These are phyloP conservation scores for Phortica magna DNA, from an alignment of 2,888 invertebrate species.

Conservation along the genomic window DNA sequence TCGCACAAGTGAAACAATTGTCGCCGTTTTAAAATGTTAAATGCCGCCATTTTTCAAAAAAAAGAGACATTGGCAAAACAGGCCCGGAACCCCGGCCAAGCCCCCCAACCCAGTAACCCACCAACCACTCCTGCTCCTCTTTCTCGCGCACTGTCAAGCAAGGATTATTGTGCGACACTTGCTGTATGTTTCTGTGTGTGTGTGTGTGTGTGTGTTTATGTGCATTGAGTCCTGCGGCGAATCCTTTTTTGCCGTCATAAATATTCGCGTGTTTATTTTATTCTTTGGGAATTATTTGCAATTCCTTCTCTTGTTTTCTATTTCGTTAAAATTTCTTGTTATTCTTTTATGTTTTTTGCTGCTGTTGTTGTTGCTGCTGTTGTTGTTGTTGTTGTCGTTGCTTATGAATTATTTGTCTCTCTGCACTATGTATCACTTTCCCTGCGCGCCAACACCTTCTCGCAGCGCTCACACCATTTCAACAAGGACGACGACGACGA, in stretches of 20 bases:
- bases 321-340: background rate
- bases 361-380: background rate
- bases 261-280: conserved; percentile 15
- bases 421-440: conserved; percentile 9
- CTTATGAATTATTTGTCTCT: conserved; percentile 18
- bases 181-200: background rate
- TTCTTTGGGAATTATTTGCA: background rate
- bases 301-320: background rate
- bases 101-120: background rate
- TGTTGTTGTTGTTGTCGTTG: background rate
- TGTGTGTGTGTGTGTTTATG: background rate
- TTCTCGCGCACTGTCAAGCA: no score
- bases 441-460: background rate
- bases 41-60: conserved; percentile 23
- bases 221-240: background rate
- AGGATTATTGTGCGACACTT: background rate
- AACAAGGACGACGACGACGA: background rate
- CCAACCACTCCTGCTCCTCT: no score
- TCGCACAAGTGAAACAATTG: background rate
- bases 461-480: background rate
- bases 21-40: conserved; percentile 6
- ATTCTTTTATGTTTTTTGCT: background rate
- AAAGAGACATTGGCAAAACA: background rate
- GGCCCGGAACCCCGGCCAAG: background rate
- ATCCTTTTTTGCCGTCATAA: conserved; percentile 15